Evolutionary conservation across 2,888 invertebrate species (phyloP).

Genomic region (Gortyna flavago): DNA sequence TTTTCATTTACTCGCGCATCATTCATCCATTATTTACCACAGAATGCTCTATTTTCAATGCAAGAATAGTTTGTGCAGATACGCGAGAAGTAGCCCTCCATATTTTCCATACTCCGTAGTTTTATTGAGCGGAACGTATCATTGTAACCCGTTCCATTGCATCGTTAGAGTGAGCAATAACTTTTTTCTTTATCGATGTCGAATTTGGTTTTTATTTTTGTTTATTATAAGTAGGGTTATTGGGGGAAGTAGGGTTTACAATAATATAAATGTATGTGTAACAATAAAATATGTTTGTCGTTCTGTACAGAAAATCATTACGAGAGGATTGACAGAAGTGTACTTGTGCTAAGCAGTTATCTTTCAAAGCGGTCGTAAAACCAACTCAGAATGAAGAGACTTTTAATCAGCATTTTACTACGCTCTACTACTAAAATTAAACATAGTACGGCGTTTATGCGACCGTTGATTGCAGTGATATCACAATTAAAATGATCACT

Average conservation of each 20-base stretch:
- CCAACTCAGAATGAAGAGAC: neutral
- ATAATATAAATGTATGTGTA: neutral
- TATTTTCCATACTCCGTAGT: conserved; percentile 13
- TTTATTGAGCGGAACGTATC: conserved; percentile 11
- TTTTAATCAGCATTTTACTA: neutral
- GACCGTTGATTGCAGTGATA: neutral
- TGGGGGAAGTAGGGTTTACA: conserved; percentile 23
- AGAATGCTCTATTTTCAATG: neutral
- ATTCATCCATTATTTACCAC: neutral
- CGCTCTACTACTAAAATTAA: neutral
- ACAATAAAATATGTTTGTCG: neutral
- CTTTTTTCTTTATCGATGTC: conserved; percentile 27
- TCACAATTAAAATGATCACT: neutral
- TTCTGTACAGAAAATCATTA: neutral
- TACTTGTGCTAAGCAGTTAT: neutral
- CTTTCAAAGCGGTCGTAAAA: neutral
- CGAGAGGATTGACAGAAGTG: neutral
- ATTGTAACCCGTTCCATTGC: conserved; percentile 11
- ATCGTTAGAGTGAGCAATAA: conserved; percentile 40
- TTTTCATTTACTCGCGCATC: no score
- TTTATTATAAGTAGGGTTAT: conserved; percentile 42
- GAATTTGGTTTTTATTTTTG: conserved; percentile 48
- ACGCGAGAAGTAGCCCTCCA: neutral
- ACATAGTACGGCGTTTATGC: neutral
- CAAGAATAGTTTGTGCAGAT: neutral